A percentile compares a stretch with the other conserved stretches of the same genome.
Evolutionary conservation across 1,140 invertebrate species (phyloP).

Genomic region (Cataglyphis hispanica): DNA sequence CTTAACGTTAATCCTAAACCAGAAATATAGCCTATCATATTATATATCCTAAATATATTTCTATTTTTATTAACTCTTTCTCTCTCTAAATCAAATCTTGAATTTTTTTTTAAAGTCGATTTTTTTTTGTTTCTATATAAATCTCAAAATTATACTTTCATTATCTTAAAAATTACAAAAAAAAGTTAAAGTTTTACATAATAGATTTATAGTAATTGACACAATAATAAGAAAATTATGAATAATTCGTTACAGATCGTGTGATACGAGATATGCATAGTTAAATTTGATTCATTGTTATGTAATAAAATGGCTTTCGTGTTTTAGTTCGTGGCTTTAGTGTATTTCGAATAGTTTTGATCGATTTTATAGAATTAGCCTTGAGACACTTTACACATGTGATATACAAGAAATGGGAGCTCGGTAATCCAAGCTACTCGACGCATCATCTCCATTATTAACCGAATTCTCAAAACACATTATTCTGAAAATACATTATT

Average conservation of each 20-base stretch:
- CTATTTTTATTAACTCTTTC: not conserved
- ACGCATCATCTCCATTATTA: not conserved
- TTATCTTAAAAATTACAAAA: not conserved
- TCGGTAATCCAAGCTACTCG: not conserved
- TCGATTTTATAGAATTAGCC: slow-evolving; percentile 44
- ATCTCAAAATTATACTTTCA: not conserved
- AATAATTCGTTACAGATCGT: not conserved
- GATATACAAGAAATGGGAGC: not conserved
- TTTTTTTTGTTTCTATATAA: not conserved
- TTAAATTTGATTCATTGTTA: slow-evolving; percentile 1
- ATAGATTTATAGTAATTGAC: not conserved
- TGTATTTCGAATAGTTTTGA: slow-evolving; percentile 16
- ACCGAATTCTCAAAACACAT: not conserved
- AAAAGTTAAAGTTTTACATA: not conserved
- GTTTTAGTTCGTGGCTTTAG: too few species aligned
- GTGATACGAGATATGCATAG: not conserved
- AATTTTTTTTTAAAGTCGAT: not conserved
- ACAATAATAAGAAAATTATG: not conserved
- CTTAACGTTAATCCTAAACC: not conserved
- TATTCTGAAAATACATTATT: not conserved
- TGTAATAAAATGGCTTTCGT: slow-evolving; percentile 1
- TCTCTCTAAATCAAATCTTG: not conserved
- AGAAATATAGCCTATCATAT: not conserved
- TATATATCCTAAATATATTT: not conserved
- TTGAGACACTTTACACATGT: slow-evolving; percentile 2